phyloP scores from a whole-genome alignment of 2,113 vertebrate species.

The Nettapus auritus region DNA sequence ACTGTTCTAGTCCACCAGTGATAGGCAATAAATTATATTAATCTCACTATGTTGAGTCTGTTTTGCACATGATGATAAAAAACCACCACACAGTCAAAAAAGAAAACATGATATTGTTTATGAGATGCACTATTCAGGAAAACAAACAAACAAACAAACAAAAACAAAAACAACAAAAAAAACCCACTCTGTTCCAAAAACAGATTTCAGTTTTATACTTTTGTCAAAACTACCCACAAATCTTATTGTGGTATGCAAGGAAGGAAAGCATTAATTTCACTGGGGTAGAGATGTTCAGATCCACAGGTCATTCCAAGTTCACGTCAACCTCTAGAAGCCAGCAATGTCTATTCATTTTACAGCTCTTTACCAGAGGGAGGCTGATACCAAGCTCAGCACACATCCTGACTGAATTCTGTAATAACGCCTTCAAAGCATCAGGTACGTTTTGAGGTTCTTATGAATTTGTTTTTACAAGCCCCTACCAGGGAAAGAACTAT shows the following conservation, averaged over 20 bases:
- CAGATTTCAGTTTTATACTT: neutral
- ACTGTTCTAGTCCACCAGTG: too few species aligned
- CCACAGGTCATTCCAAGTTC: neutral
- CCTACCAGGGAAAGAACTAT: neutral
- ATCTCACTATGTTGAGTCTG: too few species aligned
- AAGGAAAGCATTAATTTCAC: neutral
- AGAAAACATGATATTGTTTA: neutral
- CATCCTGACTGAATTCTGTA: neutral
- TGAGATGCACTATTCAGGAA: neutral
- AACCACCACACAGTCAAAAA: neutral
- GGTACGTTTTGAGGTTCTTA: neutral
- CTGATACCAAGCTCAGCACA: neutral
- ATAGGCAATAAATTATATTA: too few species aligned
- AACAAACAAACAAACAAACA: neutral
- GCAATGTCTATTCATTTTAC: neutral
- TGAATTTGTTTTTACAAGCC: neutral
- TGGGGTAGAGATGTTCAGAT: neutral
- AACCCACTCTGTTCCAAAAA: neutral
- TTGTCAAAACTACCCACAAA: neutral
- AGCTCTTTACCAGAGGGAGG: neutral
- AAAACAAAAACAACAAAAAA: too few species aligned
- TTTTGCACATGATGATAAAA: too few species aligned
- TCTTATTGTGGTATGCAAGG: neutral
- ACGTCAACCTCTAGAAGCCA: neutral
- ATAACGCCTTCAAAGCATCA: neutral